phyloP scores from a whole-genome alignment of 2,113 vertebrate species.

The Scomber colias region DNA sequence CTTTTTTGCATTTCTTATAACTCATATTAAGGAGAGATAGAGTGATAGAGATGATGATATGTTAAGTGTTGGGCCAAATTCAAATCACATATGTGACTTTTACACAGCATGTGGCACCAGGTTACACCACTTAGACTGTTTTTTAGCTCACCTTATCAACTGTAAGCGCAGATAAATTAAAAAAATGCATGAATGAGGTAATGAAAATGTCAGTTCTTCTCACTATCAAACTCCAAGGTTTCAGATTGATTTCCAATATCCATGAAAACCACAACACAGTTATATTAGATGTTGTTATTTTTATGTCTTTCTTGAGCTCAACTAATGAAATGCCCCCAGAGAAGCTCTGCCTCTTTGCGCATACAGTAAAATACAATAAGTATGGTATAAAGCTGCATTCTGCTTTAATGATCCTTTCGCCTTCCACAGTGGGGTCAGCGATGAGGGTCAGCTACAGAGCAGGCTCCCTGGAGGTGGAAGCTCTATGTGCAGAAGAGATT shows the following conservation, averaged over 20 bases:
- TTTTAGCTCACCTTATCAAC: background rate
- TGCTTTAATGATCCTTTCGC: background rate
- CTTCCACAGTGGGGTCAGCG: slow-evolving; percentile 6
- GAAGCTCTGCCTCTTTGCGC: background rate
- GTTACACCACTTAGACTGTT: slow-evolving; percentile 23
- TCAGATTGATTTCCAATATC: background rate
- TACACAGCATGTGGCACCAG: background rate
- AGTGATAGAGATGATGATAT: background rate
- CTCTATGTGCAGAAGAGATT: slow-evolving; percentile 4
- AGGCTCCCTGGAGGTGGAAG: slow-evolving; percentile 23
- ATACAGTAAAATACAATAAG: background rate
- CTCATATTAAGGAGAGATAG: background rate
- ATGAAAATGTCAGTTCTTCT: slow-evolving; percentile 1
- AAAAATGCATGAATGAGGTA: background rate
- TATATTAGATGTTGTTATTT: background rate
- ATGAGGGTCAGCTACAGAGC: slow-evolving; percentile 32
- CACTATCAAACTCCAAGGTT: background rate
- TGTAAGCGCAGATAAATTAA: background rate
- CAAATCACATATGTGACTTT: slow-evolving; percentile 8
- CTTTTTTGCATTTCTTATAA: background rate
- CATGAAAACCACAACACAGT: background rate
- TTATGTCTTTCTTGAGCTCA: background rate
- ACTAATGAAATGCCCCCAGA: background rate
- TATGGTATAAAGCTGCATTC: background rate
- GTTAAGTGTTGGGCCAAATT: background rate